Conservation (phyloP, 2,797 vertebrate genomes). For the Pyrocephalus nanus region DNA sequence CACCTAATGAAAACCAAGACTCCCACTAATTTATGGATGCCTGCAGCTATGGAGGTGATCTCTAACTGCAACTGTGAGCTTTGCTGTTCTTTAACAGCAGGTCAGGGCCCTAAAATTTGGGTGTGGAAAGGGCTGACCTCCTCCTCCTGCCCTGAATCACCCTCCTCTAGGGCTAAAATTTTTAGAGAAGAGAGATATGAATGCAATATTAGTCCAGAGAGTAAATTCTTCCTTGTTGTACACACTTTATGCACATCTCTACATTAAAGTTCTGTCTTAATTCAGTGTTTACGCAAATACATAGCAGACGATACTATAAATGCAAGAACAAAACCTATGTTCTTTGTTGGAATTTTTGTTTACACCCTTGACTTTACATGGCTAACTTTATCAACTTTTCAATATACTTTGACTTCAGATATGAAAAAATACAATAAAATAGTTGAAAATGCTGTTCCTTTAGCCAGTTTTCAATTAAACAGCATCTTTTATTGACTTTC, state of each 20-base stretch:
- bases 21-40: not conserved
- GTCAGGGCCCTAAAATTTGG: not conserved
- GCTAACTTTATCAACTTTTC: not conserved
- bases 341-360: not conserved
- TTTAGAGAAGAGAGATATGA: not conserved
- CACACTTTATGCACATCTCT: not conserved
- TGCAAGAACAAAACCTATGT: not conserved
- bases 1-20: not conserved
- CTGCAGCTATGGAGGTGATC: fast-evolving
- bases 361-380: not conserved
- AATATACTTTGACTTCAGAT: not conserved
- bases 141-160: not conserved
- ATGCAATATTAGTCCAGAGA: not conserved
- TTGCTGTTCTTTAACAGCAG: not conserved
- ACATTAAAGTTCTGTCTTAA: not conserved
- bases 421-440: not conserved
- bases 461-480: not conserved
- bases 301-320: not conserved
- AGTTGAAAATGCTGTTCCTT: not conserved
- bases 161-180: not conserved
- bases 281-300: not conserved
- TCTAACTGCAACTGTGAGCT: not conserved
- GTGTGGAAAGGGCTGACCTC: not conserved
- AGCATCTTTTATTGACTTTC: not conserved
- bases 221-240: not conserved